Evolutionary conservation across 30 jellyfish, hydroid and myxozoan genomes (phyloP), one percentile per base, ranked within the genome.

Genomic region (Sanderia malayensis): DNA sequence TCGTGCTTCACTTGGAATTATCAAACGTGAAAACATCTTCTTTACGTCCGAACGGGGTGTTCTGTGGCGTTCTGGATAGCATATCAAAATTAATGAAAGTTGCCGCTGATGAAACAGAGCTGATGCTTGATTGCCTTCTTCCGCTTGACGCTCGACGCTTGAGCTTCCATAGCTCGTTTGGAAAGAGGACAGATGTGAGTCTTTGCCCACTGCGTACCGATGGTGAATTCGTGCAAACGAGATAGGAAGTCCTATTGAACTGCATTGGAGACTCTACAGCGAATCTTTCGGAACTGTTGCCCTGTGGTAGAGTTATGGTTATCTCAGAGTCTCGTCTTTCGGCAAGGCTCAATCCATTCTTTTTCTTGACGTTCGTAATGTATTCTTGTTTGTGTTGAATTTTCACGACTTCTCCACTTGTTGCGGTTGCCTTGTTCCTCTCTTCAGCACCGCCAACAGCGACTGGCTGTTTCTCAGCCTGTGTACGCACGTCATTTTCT

Each of bases 101-200:
- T 58, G 34, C 18, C 34, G 24, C 33, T 58, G 70, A 58, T 15
- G 74, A 33, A 8, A 30, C 23, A 10, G 74, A 62, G 25, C 25
- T 24, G 10, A 18, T 30, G 15, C 74, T 62, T 30, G 58, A 62
- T 10, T 27, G 57, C 52, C 62, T 33, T 41, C 11, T 8, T 8
- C 8, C 55, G 64, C 64, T 49, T n/a, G 46, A 66, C 18, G 3
- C 20, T 18, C 44, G 13, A 26, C 63, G 49, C 15, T 28, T 66
- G 34, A 66, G 79, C 31, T 66, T 66, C 79, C 79, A 66, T 17
- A 66, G 79, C 34, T 66, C 79, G 8, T 41, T 46, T 11, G 79
- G 79, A 63, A 66, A 66, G 19, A 19, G 4, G 18, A 66, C 79
- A 17, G 44, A 17, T 41, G 79, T 66, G 34, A 66, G 18, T 66